phyloP scores from a whole-genome alignment of 92 coral and sea anemone species.

The Pocillopora grandis region DNA sequence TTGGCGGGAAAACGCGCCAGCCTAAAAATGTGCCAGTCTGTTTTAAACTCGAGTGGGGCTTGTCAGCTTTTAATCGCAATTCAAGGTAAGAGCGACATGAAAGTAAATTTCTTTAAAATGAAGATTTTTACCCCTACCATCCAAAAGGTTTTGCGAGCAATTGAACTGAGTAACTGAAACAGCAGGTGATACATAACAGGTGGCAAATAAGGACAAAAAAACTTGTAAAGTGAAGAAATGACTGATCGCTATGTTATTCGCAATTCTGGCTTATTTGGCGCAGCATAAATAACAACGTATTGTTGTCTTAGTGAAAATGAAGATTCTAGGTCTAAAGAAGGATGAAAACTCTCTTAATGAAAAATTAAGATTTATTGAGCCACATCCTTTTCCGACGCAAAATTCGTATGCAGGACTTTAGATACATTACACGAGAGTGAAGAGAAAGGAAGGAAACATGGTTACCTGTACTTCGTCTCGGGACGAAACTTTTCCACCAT shows the following conservation, averaged over 20 bases:
- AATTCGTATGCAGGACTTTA: not conserved
- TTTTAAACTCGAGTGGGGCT: not conserved
- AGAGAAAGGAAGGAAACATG: not conserved
- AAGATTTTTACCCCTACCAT: too few species aligned
- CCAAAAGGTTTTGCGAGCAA: too few species aligned
- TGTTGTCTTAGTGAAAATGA: too few species aligned
- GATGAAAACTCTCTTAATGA: too few species aligned
- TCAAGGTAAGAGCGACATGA: too few species aligned
- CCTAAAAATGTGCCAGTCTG: not conserved
- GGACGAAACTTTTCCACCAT: not conserved
- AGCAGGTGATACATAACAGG: slow-evolving; percentile 14
- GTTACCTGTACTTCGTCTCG: slow-evolving; percentile 9
- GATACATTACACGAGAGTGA: not conserved
- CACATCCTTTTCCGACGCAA: too few species aligned
- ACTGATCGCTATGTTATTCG: not conserved
- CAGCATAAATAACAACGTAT: not conserved
- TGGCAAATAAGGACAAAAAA: not conserved
- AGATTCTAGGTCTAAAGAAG: too few species aligned
- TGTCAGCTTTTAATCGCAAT: too few species aligned
- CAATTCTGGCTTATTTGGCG: not conserved
- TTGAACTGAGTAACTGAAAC: too few species aligned
- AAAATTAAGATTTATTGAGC: too few species aligned
- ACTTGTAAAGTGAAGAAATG: not conserved
- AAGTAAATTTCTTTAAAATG: too few species aligned
- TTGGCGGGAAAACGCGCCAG: not conserved